Percentiles rank a stretch among this genome's conserved stretches.
Evolutionary conservation across 2,888 invertebrate genomes (phyloP).

Genomic region (Spodoptera picta): DNA sequence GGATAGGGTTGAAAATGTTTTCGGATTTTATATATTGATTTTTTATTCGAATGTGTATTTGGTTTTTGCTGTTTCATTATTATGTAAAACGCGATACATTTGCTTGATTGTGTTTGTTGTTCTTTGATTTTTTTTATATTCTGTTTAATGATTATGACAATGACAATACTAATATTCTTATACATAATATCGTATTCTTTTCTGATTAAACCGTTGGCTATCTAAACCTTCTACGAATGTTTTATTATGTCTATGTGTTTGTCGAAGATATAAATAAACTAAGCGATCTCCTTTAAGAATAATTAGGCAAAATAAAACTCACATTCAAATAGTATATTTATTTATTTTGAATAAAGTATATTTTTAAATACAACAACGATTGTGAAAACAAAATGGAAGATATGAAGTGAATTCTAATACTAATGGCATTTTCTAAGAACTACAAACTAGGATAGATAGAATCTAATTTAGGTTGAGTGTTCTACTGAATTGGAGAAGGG

Average conservation of each 20-base stretch:
- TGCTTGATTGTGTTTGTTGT: conserved; percentile 18
- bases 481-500: not conserved
- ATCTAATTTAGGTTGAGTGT: not conserved
- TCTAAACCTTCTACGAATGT: too few relatives aligned
- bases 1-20: conserved; percentile 18
- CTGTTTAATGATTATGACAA: conserved; percentile 3
- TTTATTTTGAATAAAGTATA: conserved; percentile 30
- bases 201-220: too few relatives aligned
- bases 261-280: too few relatives aligned
- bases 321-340: conserved; percentile 22
- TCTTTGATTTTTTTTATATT: conserved; percentile 13
- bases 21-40: conserved; percentile 23
- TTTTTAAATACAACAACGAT: conserved; percentile 26
- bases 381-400: conserved; percentile 24
- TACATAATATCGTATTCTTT: too few relatives aligned
- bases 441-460: conserved; percentile 8
- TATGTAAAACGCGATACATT: conserved; percentile 1
- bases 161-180: too few relatives aligned
- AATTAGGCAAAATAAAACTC: conserved; percentile 16
- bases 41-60: conserved; percentile 25
- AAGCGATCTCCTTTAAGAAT: too few relatives aligned
- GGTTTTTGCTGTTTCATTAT: conserved; percentile 5
- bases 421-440: conserved; percentile 2
- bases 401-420: conserved; percentile 25
- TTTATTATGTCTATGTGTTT: too few relatives aligned